phyloP scores from a whole-genome alignment of 2,888 invertebrate species.

The Drepanosiphum platanoidis region DNA sequence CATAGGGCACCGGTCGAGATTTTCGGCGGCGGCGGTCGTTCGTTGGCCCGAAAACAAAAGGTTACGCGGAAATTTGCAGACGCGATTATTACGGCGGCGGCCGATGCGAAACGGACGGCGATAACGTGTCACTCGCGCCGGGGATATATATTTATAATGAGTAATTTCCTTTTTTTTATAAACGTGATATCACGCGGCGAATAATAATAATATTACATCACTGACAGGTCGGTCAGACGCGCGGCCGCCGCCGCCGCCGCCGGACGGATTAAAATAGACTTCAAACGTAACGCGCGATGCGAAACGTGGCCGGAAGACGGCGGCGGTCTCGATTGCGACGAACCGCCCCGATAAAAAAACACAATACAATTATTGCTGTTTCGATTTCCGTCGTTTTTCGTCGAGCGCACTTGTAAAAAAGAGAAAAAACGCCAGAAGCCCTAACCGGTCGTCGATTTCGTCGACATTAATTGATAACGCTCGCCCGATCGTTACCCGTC shows the following conservation, averaged over 20 bases:
- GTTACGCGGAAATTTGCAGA: slow-evolving; percentile 10
- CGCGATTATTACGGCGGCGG: neutral
- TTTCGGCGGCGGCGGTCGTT: neutral
- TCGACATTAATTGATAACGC: too few species aligned
- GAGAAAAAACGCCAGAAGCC: too few species aligned
- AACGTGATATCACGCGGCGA: neutral
- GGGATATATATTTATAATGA: neutral
- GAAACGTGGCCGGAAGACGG: too few species aligned
- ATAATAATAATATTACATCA: neutral
- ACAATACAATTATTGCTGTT: too few species aligned
- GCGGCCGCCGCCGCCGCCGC: slow-evolving; percentile 2
- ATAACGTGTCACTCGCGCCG: neutral
- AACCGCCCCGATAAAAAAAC: neutral
- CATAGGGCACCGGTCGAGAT: neutral
- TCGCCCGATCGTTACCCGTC: too few species aligned
- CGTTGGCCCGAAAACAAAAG: slow-evolving; percentile 6
- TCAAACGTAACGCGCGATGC: neutral
- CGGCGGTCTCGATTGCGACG: neutral
- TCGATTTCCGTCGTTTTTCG: too few species aligned
- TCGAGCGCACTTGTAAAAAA: too few species aligned
- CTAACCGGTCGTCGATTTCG: too few species aligned
- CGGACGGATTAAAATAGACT: neutral
- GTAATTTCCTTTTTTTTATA: slow-evolving; percentile 8
- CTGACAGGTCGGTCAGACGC: slow-evolving; percentile 7
- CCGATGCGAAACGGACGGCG: neutral